phyloP scores from a whole-genome alignment of 2,888 invertebrate species.

The Chromoteleia sp. region DNA sequence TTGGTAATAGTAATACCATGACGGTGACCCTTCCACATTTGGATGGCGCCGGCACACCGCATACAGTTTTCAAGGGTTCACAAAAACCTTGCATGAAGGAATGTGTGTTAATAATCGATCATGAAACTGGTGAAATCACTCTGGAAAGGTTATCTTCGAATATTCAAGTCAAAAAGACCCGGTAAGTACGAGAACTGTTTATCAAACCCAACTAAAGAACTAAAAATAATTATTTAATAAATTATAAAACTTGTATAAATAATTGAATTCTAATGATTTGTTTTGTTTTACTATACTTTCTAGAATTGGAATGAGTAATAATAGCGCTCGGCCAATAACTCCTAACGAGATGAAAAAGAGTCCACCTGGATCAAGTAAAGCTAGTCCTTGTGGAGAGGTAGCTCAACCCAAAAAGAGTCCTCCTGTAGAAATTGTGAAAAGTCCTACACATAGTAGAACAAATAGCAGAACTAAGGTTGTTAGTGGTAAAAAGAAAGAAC shows the following conservation, averaged over 20 bases:
- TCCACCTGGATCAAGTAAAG: conserved; percentile 33
- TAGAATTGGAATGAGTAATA: conserved; percentile 26
- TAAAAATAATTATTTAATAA: neutral
- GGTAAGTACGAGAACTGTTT: conserved; percentile 86
- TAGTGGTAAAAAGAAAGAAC: conserved; percentile 82
- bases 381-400: conserved; percentile 26
- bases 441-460: conserved; percentile 81
- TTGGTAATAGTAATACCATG: conserved; percentile 95
- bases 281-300: conserved; percentile 20
- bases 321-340: conserved; percentile 7
- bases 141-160: conserved; percentile 96
- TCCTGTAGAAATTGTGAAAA: conserved; percentile 79
- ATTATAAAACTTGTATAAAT: too few species aligned
- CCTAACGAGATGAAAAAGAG: conserved; percentile 44
- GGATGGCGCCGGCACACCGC: conserved; percentile 95
- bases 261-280: neutral
- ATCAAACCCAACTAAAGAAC: too few species aligned
- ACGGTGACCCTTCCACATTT: conserved; percentile 97
- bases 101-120: conserved; percentile 97
- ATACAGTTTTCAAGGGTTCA: conserved; percentile 97
- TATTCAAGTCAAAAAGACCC: conserved; percentile 96
- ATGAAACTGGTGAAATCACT: conserved; percentile 96
- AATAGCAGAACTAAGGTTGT: conserved; percentile 82
- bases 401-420: conserved; percentile 72
- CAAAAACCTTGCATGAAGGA: conserved; percentile 96